Conservation (phyloP, 2,888 invertebrate species). For the Philereme vetulata region DNA sequence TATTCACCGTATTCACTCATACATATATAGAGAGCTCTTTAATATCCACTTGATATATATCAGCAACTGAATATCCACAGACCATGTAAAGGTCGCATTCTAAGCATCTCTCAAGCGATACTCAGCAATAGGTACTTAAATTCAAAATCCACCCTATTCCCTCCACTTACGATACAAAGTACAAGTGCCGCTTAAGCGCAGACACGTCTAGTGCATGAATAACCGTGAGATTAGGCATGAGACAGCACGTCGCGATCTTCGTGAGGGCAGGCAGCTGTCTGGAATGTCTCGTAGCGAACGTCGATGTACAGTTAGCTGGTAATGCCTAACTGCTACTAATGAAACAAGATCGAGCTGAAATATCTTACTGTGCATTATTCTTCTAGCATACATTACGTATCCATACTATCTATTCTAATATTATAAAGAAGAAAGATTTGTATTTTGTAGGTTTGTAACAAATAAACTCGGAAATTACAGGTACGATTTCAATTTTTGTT, state of each 20-base stretch:
- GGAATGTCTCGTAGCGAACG: slow-evolving; percentile 25
- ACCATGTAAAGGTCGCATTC: neutral
- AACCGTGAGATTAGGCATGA: slow-evolving; percentile 36
- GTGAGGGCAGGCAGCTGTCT: slow-evolving; percentile 34
- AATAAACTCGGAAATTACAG: too few species aligned
- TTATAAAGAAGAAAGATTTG: too few species aligned
- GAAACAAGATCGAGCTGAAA: slow-evolving; percentile 12
- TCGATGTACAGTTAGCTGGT: slow-evolving; percentile 17
- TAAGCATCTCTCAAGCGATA: neutral
- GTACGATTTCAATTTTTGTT: too few species aligned
- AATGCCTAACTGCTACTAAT: slow-evolving; percentile 17
- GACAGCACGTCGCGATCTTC: slow-evolving; percentile 36
- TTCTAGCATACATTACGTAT: too few species aligned
- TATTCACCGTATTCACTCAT: too few species aligned
- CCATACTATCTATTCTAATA: too few species aligned
- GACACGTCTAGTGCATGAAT: slow-evolving; percentile 27
- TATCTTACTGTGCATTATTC: too few species aligned
- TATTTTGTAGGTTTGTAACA: too few species aligned
- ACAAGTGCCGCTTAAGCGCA: slow-evolving; percentile 17
- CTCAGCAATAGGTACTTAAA: neutral
- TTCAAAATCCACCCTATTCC: slow-evolving; percentile 5
- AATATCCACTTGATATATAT: too few species aligned
- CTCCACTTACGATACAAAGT: slow-evolving; percentile 17
- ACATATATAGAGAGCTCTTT: too few species aligned
- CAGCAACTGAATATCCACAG: too few species aligned